Evolutionary conservation across 2,113 vertebrate genomes (phyloP), one percentile per base, ranked within the genome.

Genomic region (Epinephelus lanceolatus): DNA sequence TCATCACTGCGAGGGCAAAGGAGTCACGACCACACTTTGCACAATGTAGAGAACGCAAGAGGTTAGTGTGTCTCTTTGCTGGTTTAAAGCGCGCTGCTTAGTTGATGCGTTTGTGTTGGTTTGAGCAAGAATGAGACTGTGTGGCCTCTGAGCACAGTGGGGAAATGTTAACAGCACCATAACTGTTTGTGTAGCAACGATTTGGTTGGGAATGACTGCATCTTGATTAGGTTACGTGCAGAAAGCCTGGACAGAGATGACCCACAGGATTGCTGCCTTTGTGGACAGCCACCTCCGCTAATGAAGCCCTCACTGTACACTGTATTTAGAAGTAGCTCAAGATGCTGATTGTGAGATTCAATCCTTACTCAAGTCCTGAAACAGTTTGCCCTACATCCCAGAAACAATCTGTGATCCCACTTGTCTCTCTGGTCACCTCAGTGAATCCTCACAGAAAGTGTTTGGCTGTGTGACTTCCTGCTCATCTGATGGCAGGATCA

Each of bases 1-100:
- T 89, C 94, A 93, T 88, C 90, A 56, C 80, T 80, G 90, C 89
- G 90, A 95, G 94, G 92, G 94, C 91, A 88, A 91, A 87, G 92
- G 88, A 95, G 93, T 90, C 93, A 95, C 91, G 91, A 94, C 88
- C 91, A 90, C 83, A 91, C 90, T 92, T 89, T 85, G 71, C 85
- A 94, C 92, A 76, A 95, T 95, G 94, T 95, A 95, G 93, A 93
- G 71, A 67, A 89, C 84, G 14, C 52, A 76, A 83, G 90, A 95
- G 96, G 95, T 96, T 92, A 85, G 95, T 94, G 82, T 56, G 68
- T 69, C 65, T 89, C 63, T 70, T 60, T 40, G 66, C 10, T 25
- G 59, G 53, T 77, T 53, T 25, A 25, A 40, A 70, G 27, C 65
- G 42, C 60, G 25, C 23, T 19, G 15, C 17, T 15, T 30, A 47